phyloP scores from a whole-genome alignment of 2,113 vertebrate genomes.

The Chaenogobius annularis region DNA sequence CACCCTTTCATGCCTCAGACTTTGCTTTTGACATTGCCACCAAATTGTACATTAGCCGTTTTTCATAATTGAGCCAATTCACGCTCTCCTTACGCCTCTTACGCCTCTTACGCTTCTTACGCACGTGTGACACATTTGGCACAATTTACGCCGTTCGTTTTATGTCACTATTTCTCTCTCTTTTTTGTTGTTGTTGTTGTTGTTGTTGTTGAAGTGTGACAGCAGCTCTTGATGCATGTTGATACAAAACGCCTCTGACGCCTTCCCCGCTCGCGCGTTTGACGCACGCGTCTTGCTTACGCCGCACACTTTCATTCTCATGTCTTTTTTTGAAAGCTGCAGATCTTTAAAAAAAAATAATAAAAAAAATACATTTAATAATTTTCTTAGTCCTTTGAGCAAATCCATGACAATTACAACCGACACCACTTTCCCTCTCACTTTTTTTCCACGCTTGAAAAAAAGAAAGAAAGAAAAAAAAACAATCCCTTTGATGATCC shows the following conservation, averaged over 20 bases:
- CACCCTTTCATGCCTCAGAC: background rate
- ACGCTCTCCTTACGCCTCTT: background rate
- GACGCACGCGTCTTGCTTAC: background rate
- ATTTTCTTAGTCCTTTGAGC: background rate
- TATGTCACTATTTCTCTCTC: background rate
- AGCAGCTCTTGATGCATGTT: background rate
- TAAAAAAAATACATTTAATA: too few species aligned
- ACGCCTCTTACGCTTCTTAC: background rate
- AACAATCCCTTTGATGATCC: constrained; percentile 75
- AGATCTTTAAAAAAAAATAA: background rate
- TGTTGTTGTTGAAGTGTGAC: background rate
- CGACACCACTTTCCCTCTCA: background rate
- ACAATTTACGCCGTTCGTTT: background rate
- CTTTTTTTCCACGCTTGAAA: background rate
- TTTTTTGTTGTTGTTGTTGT: background rate
- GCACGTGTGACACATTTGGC: background rate
- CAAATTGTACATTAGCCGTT: background rate
- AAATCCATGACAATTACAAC: background rate
- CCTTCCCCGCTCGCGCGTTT: background rate
- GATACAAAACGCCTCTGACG: background rate
- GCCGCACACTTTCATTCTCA: background rate
- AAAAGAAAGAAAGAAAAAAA: background rate
- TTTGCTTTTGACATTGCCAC: background rate
- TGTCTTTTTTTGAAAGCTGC: background rate
- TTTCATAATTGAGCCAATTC: constrained; percentile 3